Conservation (phyloP, 2,797 vertebrate genomes). For the Halcyon smyrnensis region DNA sequence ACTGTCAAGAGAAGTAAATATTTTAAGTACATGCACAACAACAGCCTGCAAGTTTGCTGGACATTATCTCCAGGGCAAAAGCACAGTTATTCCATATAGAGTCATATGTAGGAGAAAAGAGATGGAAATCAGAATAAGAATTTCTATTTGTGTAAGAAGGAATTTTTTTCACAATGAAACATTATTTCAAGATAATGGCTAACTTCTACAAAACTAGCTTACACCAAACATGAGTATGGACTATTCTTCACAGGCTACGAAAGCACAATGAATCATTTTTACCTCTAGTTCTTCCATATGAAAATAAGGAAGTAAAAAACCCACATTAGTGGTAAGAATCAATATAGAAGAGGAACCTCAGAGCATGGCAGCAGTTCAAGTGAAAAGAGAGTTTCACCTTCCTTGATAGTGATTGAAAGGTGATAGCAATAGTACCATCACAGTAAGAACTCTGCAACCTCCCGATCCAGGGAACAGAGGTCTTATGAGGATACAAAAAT, state of each 20-base stretch:
- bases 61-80: background rate
- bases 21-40: background rate
- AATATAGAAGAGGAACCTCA: background rate
- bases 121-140: background rate
- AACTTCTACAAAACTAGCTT: background rate
- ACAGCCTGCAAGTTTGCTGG: background rate
- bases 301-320: background rate
- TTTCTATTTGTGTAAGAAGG: background rate
- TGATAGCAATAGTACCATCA: background rate
- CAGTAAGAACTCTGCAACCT: background rate
- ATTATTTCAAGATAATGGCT: background rate
- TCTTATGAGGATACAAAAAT: background rate
- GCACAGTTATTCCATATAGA: background rate
- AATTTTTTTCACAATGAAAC: background rate
- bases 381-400: background rate
- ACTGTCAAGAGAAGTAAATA: background rate
- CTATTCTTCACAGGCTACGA: background rate
- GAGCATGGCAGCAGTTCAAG: background rate
- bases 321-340: background rate
- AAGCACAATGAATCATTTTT: background rate
- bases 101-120: background rate
- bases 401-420: background rate
- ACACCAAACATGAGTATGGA: background rate
- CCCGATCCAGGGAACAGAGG: background rate
- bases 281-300: background rate